Percentiles rank a stretch among this genome's conserved stretches.
Evolutionary conservation across 2,113 vertebrate species (phyloP).

Genomic region (Sylvilagus bachmani): DNA sequence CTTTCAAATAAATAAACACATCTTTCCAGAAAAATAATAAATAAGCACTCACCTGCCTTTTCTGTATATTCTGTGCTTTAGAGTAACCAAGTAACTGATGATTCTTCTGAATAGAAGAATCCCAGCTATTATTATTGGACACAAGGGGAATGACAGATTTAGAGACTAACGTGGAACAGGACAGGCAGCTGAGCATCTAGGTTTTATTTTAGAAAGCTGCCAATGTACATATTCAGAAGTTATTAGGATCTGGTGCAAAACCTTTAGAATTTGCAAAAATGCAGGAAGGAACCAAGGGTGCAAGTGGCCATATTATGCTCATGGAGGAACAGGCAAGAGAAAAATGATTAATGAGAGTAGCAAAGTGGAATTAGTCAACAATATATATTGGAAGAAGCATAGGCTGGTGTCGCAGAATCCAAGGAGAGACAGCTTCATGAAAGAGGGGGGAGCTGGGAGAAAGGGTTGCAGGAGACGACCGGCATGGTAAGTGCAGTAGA

Average conservation of each 20-base stretch:
- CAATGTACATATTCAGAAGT: background rate
- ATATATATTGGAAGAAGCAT: background rate
- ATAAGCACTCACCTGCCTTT: background rate
- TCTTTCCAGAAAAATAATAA: background rate
- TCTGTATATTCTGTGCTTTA: background rate
- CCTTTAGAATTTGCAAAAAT: background rate
- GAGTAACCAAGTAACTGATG: background rate
- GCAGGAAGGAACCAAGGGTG: background rate
- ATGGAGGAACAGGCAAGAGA: background rate
- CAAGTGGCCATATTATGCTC: background rate
- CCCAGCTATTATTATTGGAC: background rate
- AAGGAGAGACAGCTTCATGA: background rate
- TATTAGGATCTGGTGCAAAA: background rate
- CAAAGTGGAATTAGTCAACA: background rate
- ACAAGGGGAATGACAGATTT: background rate
- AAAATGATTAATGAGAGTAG: background rate
- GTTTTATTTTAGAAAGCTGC: background rate
- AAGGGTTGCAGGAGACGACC: background rate
- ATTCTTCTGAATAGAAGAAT: background rate
- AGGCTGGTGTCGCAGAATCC: background rate
- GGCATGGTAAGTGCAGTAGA: no score
- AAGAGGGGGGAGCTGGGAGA: background rate
- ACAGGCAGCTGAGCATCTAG: background rate
- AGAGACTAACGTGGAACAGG: background rate
- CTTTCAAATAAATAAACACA: no score